A percentile compares a stretch with the other conserved stretches of the same genome.
phyloP scores from a whole-genome alignment of 1,140 invertebrate species.

The Penaeus japonicus region DNA sequence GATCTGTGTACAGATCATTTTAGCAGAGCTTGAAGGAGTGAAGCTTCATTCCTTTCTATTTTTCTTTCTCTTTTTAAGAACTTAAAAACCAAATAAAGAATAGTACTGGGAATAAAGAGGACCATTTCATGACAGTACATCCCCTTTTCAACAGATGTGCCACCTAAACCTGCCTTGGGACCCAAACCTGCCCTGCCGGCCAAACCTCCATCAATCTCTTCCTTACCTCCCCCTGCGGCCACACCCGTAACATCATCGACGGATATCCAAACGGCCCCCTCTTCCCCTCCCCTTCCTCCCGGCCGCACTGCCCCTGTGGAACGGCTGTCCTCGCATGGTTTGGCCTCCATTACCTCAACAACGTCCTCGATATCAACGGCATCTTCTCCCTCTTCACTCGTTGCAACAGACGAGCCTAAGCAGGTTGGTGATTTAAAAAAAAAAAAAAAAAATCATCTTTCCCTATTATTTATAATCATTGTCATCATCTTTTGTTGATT shows the following conservation, averaged over 20 bases:
- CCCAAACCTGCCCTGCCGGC: conserved; percentile 60
- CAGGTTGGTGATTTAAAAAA: neutral
- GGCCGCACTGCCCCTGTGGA: conserved; percentile 20
- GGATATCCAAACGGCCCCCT: neutral
- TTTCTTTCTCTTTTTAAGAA: neutral
- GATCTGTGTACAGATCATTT: too few relatives aligned
- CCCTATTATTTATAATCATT: too few relatives aligned
- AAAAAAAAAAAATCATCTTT: neutral
- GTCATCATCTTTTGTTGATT: too few relatives aligned
- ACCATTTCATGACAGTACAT: neutral
- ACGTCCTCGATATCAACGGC: conserved; percentile 37
- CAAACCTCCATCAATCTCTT: conserved; percentile 55
- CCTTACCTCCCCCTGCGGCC: conserved; percentile 41
- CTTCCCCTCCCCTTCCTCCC: conserved; percentile 17
- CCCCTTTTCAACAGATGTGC: conserved; percentile 60
- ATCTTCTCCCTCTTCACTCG: conserved; percentile 40
- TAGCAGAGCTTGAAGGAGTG: too few relatives aligned
- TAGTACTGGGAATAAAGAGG: too few relatives aligned
- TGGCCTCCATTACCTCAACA: conserved; percentile 27
- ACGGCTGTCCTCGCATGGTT: conserved; percentile 3
- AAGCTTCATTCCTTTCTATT: neutral
- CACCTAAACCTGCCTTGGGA: conserved; percentile 63
- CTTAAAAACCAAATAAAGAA: too few relatives aligned
- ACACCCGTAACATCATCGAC: conserved; percentile 9
- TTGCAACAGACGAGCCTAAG: conserved; percentile 38